Conservation (phyloP, 2,888 invertebrate species). For the Trypoxylon attenuatum region DNA sequence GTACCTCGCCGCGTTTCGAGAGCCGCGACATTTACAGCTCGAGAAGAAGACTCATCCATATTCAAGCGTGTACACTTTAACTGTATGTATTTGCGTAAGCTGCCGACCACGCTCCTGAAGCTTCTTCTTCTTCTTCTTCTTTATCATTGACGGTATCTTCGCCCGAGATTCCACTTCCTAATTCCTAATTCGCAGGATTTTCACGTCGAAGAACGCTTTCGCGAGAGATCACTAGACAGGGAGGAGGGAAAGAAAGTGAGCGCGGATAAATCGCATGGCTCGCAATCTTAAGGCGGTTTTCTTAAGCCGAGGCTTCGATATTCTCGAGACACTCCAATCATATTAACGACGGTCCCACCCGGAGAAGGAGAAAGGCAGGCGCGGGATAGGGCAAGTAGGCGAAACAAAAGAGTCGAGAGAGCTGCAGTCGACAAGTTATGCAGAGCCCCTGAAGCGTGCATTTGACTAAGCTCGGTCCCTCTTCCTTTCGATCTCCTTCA, state of each 20-base stretch:
- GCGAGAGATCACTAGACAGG: conserved; percentile 9
- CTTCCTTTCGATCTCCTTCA: neutral
- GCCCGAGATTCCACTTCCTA: neutral
- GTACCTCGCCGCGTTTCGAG: neutral
- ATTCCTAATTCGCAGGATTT: conserved; percentile 16
- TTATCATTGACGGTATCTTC: neutral
- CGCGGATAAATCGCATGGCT: conserved; percentile 32
- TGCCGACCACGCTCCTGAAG: neutral
- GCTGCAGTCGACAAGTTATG: conserved; percentile 69
- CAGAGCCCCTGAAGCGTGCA: conserved; percentile 66
- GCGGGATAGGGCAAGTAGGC: conserved; percentile 54
- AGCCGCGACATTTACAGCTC: neutral
- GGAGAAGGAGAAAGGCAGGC: neutral
- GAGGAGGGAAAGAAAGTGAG: no score
- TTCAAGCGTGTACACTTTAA: conserved; percentile 4
- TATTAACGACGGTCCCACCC: conserved; percentile 38
- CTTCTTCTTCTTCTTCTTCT: neutral
- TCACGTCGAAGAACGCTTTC: neutral
- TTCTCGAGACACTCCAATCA: conserved; percentile 44
- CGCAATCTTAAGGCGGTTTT: conserved; percentile 40
- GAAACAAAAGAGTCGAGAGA: conserved; percentile 64
- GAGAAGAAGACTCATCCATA: conserved; percentile 21
- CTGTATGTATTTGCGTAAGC: conserved; percentile 1
- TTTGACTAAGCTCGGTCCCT: conserved; percentile 63
- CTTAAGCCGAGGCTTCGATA: conserved; percentile 37